Conservation (phyloP, 2,797 vertebrate genomes). For the Podarcis lilfordi region DNA sequence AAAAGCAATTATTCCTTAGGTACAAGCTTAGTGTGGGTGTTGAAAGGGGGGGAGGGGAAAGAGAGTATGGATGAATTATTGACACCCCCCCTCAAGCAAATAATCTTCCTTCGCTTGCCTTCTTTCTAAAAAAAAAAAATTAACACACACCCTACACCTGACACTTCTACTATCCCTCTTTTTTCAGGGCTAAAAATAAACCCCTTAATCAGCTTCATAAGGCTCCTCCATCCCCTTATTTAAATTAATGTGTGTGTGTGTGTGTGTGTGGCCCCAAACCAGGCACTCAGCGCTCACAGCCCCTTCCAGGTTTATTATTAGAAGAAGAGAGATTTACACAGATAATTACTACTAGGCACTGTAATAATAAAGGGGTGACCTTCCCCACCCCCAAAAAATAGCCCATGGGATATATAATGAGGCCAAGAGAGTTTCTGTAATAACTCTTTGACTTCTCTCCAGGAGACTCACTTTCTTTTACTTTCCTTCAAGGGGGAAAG, state of each 20-base stretch:
- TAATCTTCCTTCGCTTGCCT: neutral
- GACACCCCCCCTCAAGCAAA: neutral
- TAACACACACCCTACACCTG: neutral
- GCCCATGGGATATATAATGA: constrained; percentile 12
- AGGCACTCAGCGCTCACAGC: neutral
- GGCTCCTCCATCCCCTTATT: neutral
- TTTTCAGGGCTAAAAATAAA: neutral
- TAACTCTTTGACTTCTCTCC: neutral
- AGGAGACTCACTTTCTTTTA: neutral
- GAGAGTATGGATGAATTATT: neutral
- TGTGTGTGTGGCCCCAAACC: neutral
- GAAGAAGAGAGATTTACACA: neutral
- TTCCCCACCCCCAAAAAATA: neutral
- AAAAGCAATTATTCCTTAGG: constrained; percentile 97
- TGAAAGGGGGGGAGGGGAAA: neutral
- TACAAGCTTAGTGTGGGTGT: constrained; percentile 77
- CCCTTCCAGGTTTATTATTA: constrained; percentile 7
- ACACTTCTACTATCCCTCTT: neutral
- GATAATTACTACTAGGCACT: neutral
- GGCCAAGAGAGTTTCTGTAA: neutral
- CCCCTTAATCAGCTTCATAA: neutral
- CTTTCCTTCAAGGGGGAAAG: neutral
- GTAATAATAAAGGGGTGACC: constrained; percentile 11
- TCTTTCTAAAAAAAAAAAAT: neutral
- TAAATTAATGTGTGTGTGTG: neutral